phyloP scores from a whole-genome alignment of 2,888 invertebrate genomes.

The Sericinus montela region DNA sequence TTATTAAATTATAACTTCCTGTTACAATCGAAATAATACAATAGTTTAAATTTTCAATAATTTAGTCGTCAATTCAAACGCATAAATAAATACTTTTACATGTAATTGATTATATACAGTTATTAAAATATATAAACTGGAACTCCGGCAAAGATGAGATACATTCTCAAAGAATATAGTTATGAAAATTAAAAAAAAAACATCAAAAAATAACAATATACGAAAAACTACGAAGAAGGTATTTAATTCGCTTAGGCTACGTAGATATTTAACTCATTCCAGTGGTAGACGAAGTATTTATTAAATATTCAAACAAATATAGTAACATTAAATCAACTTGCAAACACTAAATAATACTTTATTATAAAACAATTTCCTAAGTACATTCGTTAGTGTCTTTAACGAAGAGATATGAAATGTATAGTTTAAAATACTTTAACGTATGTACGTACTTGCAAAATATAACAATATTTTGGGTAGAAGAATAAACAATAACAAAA shows the following conservation, averaged over 20 bases:
- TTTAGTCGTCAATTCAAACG: too few relatives aligned
- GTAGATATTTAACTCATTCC: neutral
- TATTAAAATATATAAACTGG: too few relatives aligned
- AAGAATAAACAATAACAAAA: too few relatives aligned
- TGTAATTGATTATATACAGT: too few relatives aligned
- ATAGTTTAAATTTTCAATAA: too few relatives aligned
- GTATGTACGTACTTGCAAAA: too few relatives aligned
- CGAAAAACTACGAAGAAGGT: slow-evolving; percentile 1
- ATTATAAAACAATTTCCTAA: slow-evolving; percentile 9
- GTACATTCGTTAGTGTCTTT: slow-evolving; percentile 10
- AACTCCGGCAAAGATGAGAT: too few relatives aligned
- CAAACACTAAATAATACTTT: slow-evolving; percentile 7
- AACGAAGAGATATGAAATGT: neutral
- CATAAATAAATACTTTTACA: too few relatives aligned
- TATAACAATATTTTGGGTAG: too few relatives aligned
- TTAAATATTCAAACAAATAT: neutral
- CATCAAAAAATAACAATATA: slow-evolving; percentile 3
- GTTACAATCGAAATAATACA: too few relatives aligned
- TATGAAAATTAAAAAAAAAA: slow-evolving; percentile 1
- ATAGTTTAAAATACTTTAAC: neutral
- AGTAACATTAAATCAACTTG: neutral
- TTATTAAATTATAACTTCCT: too few relatives aligned
- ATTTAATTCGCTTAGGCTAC: neutral
- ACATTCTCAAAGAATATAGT: too few relatives aligned
- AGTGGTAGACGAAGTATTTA: neutral